Percentiles rank a stretch among this genome's conserved stretches.
Conservation (phyloP, 2,113 vertebrate species). For the Caranx melampygus region DNA sequence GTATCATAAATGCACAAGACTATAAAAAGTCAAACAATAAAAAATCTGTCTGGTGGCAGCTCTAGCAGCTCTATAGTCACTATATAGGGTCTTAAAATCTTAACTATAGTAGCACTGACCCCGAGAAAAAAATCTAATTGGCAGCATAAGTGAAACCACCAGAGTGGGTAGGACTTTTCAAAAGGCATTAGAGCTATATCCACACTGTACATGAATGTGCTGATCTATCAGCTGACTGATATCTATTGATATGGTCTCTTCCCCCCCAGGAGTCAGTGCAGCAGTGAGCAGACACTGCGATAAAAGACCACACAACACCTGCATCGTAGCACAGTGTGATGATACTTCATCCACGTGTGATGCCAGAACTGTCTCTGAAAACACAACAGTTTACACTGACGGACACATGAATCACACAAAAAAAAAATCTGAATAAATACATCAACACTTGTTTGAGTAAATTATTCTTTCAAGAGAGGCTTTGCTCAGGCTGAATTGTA, state of each 20-base stretch:
- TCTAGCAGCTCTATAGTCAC: too few species aligned
- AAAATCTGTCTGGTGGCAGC: too few species aligned
- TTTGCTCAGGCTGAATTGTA: conserved; percentile 2
- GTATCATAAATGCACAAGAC: too few species aligned
- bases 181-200: background rate
- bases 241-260: conserved; percentile 20
- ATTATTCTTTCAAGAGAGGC: conserved; percentile 18
- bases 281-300: conserved; percentile 13
- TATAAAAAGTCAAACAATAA: too few species aligned
- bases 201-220: background rate
- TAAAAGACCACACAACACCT: conserved; percentile 31
- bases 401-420: conserved; percentile 16
- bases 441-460: conserved; percentile 26
- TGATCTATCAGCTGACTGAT: background rate
- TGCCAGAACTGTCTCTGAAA: conserved; percentile 18
- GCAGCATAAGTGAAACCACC: too few species aligned
- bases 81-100: too few species aligned
- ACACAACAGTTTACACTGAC: background rate
- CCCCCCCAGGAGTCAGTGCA: conserved; percentile 6
- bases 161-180: too few species aligned
- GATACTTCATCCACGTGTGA: conserved; percentile 17
- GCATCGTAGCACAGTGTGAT: background rate
- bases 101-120: too few species aligned
- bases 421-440: conserved; percentile 5
- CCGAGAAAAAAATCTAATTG: too few species aligned